Conservation (phyloP, 2,888 invertebrate species). For the Eledona agricola region DNA sequence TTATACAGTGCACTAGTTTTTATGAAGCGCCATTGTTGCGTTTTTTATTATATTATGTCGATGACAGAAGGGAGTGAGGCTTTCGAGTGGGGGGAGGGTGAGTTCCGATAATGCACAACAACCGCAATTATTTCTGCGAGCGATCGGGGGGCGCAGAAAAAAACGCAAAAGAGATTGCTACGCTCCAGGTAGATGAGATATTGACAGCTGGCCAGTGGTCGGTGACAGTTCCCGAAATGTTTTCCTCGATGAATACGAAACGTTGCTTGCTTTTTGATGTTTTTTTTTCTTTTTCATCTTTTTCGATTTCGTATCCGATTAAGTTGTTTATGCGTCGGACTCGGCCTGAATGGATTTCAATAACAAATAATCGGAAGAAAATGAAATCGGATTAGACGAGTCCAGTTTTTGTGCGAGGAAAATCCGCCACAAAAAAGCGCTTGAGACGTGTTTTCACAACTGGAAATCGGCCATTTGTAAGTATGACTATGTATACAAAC, state of each 20-base stretch:
- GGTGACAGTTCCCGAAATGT: constrained; percentile 52
- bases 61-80: constrained; percentile 53
- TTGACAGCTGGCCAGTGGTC: constrained; percentile 57
- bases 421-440: no score
- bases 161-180: no score
- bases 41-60: constrained; percentile 53
- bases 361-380: constrained; percentile 32
- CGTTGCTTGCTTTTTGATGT: constrained; percentile 53
- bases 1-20: constrained; percentile 23
- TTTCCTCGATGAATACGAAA: constrained; percentile 54
- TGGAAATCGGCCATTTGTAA: no score
- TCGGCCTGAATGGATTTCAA: constrained; percentile 37
- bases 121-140: constrained; percentile 8
- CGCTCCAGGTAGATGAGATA: constrained; percentile 36
- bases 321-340: constrained; percentile 57
- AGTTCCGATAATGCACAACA: constrained; percentile 10
- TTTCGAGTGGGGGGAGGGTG: constrained; percentile 48
- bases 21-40: constrained; percentile 44
- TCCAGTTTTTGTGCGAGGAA: constrained; percentile 35
- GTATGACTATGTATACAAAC: no score
- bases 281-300: no score
- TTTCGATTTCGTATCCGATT: constrained; percentile 59
- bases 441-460: no score
- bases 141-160: no score
- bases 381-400: constrained; percentile 33